These are phyloP conservation scores for Clanis bilineata DNA, from an alignment of 2,888 invertebrate species.

Conservation along the genomic window DNA sequence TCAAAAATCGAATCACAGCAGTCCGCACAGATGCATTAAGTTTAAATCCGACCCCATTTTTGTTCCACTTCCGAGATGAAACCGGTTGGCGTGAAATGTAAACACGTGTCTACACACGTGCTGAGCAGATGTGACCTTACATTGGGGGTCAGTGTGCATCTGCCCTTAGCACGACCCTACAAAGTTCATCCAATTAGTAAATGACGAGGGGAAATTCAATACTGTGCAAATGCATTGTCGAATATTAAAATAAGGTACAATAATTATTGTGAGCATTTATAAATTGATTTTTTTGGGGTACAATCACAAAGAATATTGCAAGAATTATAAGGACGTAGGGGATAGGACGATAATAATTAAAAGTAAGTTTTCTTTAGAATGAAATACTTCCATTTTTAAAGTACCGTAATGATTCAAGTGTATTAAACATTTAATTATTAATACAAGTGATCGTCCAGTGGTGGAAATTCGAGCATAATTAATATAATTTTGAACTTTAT, in stretches of 20 bases:
- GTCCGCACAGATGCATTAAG: not conserved
- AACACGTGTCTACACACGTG: conserved; percentile 54
- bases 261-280: not conserved
- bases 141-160: conserved; percentile 1
- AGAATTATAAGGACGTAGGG: no score
- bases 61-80: conserved; percentile 31
- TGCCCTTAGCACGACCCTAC: conserved; percentile 1
- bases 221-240: not conserved
- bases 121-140: conserved; percentile 59
- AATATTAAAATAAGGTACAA: not conserved
- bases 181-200: conserved; percentile 2
- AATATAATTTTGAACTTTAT: no score
- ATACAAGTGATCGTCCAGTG: no score
- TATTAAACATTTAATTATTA: no score
- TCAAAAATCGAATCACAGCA: not conserved
- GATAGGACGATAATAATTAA: not conserved
- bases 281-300: not conserved
- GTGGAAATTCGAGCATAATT: no score
- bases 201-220: not conserved
- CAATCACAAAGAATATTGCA: not conserved
- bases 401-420: no score
- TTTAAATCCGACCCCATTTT: conserved; percentile 22
- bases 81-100: conserved; percentile 33
- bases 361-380: not conserved
- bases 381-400: no score